Evolutionary conservation across 1,140 invertebrate genomes (phyloP), one percentile per base, ranked within the genome.

Genomic region (Polypedilum vanderplanki): DNA sequence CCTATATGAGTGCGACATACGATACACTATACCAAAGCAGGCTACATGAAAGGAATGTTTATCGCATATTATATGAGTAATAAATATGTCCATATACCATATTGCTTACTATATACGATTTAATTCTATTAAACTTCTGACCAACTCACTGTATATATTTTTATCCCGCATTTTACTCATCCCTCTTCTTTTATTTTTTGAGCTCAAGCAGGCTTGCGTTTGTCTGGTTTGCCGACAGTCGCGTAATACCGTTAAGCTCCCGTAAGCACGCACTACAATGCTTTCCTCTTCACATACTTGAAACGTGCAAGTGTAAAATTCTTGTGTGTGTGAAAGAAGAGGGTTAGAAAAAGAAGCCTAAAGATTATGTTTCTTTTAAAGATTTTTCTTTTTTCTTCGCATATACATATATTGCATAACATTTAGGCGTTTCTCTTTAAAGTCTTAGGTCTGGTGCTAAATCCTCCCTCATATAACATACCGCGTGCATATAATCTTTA

Each of bases 291-390:
- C 12, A 57, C 46, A 57, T 57, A n/a, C 46, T 33, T 5, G 24
- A 33, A 3, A 33, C 24, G 24, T 33, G 24, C 24, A 33, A 33
- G 24, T 5, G 24, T 33, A 33, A 33, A 12, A 46, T 46, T 2
- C 8, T 12, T 57, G 12, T 57, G 8, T 46, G 41, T 46, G 7
- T 46, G 46, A 57, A 57, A 15, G 46, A 57, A 12, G 46, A 33
- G 46, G 41, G 41, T 46, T 46, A 15, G 9, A 46, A 8, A 46
- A n/a, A 12, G 15, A 57, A 46, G 41, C 8, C 41, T 9, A 46
- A 57, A 57, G 46, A 57, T 57, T 57, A n/a, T 57, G 4, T 57
- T 57, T 57, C 46, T 57, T 57, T n/a, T 57, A 57, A 57, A n/a
- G 15, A 57, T 57, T 15, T 57, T 15, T 57, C 12, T 57, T 57